phyloP scores from a whole-genome alignment of 1,140 invertebrate genomes.

The Monomorium pharaonis region DNA sequence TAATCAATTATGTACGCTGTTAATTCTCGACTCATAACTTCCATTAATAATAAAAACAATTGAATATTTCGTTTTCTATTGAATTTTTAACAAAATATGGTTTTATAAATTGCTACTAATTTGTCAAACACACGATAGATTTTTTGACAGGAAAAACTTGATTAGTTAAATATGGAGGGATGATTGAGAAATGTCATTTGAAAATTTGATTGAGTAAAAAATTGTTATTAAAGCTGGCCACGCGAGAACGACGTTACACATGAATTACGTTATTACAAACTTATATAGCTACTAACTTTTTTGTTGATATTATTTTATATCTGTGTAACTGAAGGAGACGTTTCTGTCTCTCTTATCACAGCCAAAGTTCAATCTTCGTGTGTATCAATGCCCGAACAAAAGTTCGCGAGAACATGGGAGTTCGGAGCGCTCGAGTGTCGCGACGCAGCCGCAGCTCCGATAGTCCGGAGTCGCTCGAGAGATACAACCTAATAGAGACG shows the following conservation, averaged over 20 bases:
- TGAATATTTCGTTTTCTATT: too few relatives aligned
- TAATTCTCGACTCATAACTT: too few relatives aligned
- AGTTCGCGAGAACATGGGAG: neutral
- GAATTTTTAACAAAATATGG: too few relatives aligned
- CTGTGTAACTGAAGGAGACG: neutral
- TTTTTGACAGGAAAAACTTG: neutral
- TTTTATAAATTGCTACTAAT: neutral
- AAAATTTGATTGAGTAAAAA: neutral
- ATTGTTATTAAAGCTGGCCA: neutral
- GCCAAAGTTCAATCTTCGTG: neutral
- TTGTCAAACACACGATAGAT: neutral
- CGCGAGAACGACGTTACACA: neutral
- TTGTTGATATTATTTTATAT: constrained; percentile 3
- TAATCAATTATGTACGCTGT: too few relatives aligned
- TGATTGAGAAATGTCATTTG: neutral
- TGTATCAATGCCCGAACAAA: constrained; percentile 20
- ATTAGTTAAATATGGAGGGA: neutral
- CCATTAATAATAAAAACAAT: too few relatives aligned
- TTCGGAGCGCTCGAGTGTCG: constrained; percentile 3
- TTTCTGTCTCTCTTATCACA: neutral
- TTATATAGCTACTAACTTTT: neutral
- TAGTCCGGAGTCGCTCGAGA: neutral
- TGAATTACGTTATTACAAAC: neutral
- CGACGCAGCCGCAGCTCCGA: constrained; percentile 4
- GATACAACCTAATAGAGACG: constrained; percentile 12